Evolutionary conservation across 1,140 invertebrate genomes (phyloP).

Genomic region (Megalopta genalis): DNA sequence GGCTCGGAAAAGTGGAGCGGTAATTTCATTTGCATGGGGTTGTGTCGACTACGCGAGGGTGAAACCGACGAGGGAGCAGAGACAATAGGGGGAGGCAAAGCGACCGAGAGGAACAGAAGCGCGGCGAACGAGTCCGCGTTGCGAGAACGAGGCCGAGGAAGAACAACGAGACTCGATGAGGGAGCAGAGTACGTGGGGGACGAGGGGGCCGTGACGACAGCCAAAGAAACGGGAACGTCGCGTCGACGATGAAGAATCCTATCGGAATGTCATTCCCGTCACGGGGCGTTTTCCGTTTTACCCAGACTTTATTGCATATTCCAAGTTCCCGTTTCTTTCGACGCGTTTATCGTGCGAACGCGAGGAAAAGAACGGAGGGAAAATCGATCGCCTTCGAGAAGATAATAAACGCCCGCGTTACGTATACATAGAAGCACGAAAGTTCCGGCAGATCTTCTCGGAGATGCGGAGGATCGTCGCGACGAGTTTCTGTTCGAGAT

Average conservation of each 20-base stretch:
- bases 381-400: background rate
- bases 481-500: background rate
- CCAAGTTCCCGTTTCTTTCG: conserved; percentile 26
- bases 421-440: background rate
- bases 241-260: conserved; percentile 47
- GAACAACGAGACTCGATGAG: background rate
- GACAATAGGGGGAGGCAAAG: conserved; percentile 1
- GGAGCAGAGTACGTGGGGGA: background rate
- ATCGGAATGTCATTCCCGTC: conserved; percentile 59
- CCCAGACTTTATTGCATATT: conserved; percentile 58
- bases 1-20: conserved; percentile 45
- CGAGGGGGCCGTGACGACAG: background rate
- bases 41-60: conserved; percentile 23
- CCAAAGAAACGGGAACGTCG: conserved; percentile 13
- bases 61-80: conserved; percentile 1
- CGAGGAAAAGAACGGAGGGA: background rate
- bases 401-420: conserved; percentile 7
- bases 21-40: conserved; percentile 61
- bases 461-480: background rate
- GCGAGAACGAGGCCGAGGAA: conserved; percentile 31
- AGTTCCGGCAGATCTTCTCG: background rate
- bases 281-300: conserved; percentile 50
- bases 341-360: background rate
- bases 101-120: conserved; percentile 11
- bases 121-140: conserved; percentile 12